Conservation (phyloP, 2,888 invertebrate species). For the Boloria selene region DNA sequence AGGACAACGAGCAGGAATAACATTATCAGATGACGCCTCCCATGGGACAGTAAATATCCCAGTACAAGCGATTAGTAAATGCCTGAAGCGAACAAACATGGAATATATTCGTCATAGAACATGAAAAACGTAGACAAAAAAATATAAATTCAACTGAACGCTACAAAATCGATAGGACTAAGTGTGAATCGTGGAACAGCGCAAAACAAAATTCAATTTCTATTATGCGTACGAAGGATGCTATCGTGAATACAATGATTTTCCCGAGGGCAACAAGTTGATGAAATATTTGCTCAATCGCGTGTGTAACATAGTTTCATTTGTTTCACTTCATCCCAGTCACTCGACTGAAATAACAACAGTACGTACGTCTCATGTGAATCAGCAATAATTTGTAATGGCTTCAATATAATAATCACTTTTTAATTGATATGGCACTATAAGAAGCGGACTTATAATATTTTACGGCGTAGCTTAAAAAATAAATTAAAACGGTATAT, state of each 20-base stretch:
- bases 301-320: constrained; percentile 78
- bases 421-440: constrained; percentile 27
- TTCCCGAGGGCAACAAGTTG: constrained; percentile 73
- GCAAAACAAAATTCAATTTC: constrained; percentile 51
- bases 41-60: constrained; percentile 69
- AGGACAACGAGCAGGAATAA: constrained; percentile 47
- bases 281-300: constrained; percentile 80
- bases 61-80: constrained; percentile 60
- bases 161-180: constrained; percentile 31
- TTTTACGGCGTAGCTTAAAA: too few species aligned
- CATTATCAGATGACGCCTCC: constrained; percentile 66
- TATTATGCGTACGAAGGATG: constrained; percentile 53
- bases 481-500: neutral
- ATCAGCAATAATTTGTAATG: constrained; percentile 73
- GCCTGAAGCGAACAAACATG: constrained; percentile 52
- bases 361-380: constrained; percentile 62
- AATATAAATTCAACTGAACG: constrained; percentile 37
- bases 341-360: constrained; percentile 76
- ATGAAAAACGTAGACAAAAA: constrained; percentile 20
- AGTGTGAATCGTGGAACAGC: constrained; percentile 31
- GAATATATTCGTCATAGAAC: constrained; percentile 36
- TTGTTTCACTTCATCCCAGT: constrained; percentile 77
- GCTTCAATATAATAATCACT: constrained; percentile 48
- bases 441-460: too few species aligned
- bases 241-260: constrained; percentile 63